Conservation (phyloP, 2,888 invertebrate genomes). For the Agrochola circellaris region DNA sequence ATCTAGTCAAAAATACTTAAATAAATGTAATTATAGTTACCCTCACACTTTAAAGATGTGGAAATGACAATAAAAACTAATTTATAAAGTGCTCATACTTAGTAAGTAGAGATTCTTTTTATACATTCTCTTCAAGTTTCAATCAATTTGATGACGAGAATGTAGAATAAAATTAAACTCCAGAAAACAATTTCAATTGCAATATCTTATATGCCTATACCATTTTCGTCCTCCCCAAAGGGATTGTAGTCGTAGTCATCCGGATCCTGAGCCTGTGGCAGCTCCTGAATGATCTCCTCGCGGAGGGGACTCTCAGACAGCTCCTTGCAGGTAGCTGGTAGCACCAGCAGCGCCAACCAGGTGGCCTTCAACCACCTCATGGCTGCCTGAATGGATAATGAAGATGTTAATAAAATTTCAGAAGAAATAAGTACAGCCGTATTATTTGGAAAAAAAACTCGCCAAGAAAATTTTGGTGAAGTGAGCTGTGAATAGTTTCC, state of each 20-base stretch:
- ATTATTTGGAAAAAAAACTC: no score
- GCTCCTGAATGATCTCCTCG: conserved; percentile 70
- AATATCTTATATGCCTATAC: conserved; percentile 62
- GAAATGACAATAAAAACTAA: neutral
- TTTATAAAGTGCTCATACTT: neutral
- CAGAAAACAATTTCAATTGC: neutral
- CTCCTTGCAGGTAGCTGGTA: conserved; percentile 79
- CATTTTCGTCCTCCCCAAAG: conserved; percentile 81
- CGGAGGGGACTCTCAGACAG: conserved; percentile 71
- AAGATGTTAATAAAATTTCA: neutral
- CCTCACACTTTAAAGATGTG: neutral
- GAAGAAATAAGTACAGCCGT: neutral
- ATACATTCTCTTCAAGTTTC: neutral
- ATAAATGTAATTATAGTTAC: no score
- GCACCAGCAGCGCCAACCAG: conserved; percentile 78
- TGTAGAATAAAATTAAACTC: neutral
- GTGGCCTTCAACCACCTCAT: conserved; percentile 79
- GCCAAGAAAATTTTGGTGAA: no score
- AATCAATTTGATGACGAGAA: neutral
- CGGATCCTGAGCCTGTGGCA: conserved; percentile 82
- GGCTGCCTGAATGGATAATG: conserved; percentile 50
- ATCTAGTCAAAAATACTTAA: neutral
- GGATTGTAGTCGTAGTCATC: conserved; percentile 83
- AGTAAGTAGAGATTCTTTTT: neutral
- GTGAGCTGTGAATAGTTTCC: no score